phyloP scores from a whole-genome alignment of 2,888 invertebrate genomes.

The Scaptomyza cyrtandrae region DNA sequence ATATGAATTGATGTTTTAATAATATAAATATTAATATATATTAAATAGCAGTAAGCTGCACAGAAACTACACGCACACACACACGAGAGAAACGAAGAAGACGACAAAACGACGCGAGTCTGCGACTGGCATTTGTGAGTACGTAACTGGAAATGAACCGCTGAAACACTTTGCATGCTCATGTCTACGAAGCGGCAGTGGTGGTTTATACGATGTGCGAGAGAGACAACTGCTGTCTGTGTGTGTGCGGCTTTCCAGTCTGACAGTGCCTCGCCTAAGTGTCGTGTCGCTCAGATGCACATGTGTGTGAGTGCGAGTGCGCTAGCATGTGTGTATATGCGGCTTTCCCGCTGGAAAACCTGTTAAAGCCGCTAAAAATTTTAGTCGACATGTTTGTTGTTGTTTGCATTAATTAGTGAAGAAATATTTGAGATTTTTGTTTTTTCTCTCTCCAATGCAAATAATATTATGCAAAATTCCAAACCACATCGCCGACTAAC shows the following conservation, averaged over 20 bases:
- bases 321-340: slow-evolving; percentile 50
- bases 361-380: slow-evolving; percentile 78
- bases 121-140: slow-evolving; percentile 70
- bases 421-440: slow-evolving; percentile 76
- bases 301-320: slow-evolving; percentile 60
- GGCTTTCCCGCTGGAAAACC: slow-evolving; percentile 72
- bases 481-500: slow-evolving; percentile 26
- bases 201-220: slow-evolving; percentile 45
- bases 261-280: slow-evolving; percentile 67
- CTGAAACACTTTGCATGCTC: slow-evolving; percentile 69
- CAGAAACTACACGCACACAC: slow-evolving; percentile 63
- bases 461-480: slow-evolving; percentile 72
- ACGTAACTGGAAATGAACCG: slow-evolving; percentile 76
- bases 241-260: slow-evolving; percentile 66
- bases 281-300: slow-evolving; percentile 26
- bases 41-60: slow-evolving; percentile 40
- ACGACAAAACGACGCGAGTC: slow-evolving; percentile 66
- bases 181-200: slow-evolving; percentile 57
- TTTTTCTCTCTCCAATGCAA: slow-evolving; percentile 51
- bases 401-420: slow-evolving; percentile 75
- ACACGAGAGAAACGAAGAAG: slow-evolving; percentile 52
- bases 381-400: slow-evolving; percentile 71
- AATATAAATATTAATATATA: slow-evolving; percentile 50
- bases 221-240: slow-evolving; percentile 59
- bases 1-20: slow-evolving; percentile 46